Percentiles rank a stretch among this genome's conserved stretches.
Evolutionary conservation across 2,888 invertebrate species (phyloP).

Genomic region (Notocelia uddmanniana): DNA sequence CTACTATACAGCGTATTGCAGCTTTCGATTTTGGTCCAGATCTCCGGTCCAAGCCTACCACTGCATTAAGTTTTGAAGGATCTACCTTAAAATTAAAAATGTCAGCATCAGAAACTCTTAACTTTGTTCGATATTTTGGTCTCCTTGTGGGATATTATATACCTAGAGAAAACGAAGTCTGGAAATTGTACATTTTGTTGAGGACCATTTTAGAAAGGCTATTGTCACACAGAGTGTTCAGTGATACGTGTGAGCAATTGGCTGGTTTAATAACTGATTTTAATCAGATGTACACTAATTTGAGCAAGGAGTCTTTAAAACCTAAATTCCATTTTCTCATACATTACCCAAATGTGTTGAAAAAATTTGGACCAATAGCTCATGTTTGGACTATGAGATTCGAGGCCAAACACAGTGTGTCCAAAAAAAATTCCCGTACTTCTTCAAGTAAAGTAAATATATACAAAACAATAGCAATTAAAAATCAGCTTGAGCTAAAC

Average conservation of each 20-base stretch:
- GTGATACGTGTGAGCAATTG: background rate
- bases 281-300: background rate
- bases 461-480: background rate
- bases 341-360: background rate
- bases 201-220: background rate
- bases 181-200: slow-evolving; percentile 1
- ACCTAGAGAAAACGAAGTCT: background rate
- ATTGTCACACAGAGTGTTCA: background rate
- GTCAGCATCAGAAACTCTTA: background rate
- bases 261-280: background rate
- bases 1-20: background rate
- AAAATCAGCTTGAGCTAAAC: too few species aligned
- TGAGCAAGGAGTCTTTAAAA: background rate
- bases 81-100: background rate
- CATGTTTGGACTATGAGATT: slow-evolving; percentile 1
- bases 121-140: background rate
- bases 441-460: background rate
- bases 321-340: background rate
- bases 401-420: background rate
- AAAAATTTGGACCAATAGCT: background rate
- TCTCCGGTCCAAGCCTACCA: background rate
- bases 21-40: background rate
- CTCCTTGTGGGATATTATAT: background rate
- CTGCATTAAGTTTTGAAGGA: background rate
- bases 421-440: background rate